These are phyloP conservation scores for Callyntrura sp. DNA, from an alignment of 2,888 invertebrate species.

Conservation along the genomic window DNA sequence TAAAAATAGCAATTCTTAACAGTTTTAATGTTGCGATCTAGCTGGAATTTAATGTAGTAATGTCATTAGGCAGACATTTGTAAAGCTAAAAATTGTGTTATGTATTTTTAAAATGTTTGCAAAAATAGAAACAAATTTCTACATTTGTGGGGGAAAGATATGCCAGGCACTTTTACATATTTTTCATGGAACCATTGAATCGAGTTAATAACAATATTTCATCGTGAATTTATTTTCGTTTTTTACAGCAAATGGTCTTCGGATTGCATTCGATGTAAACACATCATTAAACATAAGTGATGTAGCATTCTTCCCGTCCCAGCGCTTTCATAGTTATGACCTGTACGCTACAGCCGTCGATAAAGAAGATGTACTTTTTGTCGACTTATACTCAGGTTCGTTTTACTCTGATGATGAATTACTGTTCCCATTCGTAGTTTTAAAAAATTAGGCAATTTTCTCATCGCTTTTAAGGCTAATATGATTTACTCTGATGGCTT, in stretches of 20 bases:
- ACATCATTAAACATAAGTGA: constrained; percentile 91
- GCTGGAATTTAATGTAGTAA: too few species aligned
- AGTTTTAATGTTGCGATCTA: too few species aligned
- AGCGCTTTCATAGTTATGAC: constrained; percentile 90
- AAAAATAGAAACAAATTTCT: too few species aligned
- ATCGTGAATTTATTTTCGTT: constrained; percentile 82
- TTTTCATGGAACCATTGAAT: neutral
- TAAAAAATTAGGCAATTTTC: constrained; percentile 70
- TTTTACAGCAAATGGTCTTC: constrained; percentile 88
- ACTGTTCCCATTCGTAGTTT: constrained; percentile 33
- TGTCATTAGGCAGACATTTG: too few species aligned
- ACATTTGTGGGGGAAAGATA: too few species aligned
- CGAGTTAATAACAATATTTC: neutral
- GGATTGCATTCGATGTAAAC: constrained; percentile 91
- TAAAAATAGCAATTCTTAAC: too few species aligned
- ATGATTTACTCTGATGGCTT: constrained; percentile 73
- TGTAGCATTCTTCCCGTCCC: constrained; percentile 90
- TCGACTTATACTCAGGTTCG: constrained; percentile 89
- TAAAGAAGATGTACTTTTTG: constrained; percentile 90
- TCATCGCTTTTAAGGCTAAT: constrained; percentile 71
- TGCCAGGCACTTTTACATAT: too few species aligned
- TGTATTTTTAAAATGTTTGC: too few species aligned
- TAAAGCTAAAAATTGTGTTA: too few species aligned
- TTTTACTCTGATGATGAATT: constrained; percentile 64
- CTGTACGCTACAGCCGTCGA: constrained; percentile 90